Evolutionary conservation across 2,797 vertebrate species (phyloP), one percentile per base, ranked within the genome.

Genomic region (Pipistrellus pygmaeus): DNA sequence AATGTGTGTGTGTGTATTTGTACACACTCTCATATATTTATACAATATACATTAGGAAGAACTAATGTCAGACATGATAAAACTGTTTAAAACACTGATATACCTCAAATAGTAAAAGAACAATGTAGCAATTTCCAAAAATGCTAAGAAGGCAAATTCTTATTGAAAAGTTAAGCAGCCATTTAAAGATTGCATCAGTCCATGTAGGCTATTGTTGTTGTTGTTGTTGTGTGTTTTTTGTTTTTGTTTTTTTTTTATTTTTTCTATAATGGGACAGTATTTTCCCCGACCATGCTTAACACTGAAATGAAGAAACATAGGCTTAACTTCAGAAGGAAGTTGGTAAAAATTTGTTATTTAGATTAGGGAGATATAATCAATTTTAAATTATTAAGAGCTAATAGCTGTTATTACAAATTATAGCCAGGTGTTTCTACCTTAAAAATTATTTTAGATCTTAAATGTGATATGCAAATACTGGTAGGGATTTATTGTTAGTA

Each of bases 351-450:
- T 73, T 94, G 68, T 81, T 96, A 94, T 95, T 94, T 93, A 89
- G 44, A 95, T 95, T 21, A 94, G 60, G 60, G 32, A 93, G 80
- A 89, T 95, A 88, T 77, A 75, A 96, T 95, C 72, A 93, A 48
- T 85, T 95, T 95, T 82, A 86, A 96, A 93, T 96, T 95, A 95
- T 85, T 87, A 91, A 71, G 62, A 95, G 84, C 82, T 95, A 93
- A 88, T 8, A 92, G 72, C 46, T 93, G 41, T 25, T 2, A 48
- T 85, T 91, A 48, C 71, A 91, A 95, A 94, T 89, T 86, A 89
- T 35, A 92, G 23, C 66, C 80, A 96, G 92, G 89, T 96, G 64
- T 91, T 94, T 91, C 72, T 88, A 64, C 55, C 89, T 91, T 85
- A 75, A 91, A 93, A 71, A 25, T 64, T 91, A 55, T 64, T 88